phyloP scores from a whole-genome alignment of 2,888 invertebrate species.

The Lapara coniferarum region DNA sequence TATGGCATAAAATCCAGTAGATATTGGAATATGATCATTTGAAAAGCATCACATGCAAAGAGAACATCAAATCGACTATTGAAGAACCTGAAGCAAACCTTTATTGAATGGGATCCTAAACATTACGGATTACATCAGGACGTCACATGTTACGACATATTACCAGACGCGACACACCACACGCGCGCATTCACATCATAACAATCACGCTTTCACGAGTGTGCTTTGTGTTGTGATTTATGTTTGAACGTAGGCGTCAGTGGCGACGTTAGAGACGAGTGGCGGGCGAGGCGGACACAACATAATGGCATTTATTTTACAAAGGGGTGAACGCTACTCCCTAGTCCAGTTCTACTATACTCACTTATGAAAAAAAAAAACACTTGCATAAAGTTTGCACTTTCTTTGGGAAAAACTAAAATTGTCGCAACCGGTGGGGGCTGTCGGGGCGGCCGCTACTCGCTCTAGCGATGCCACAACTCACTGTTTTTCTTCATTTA shows the following conservation, averaged over 20 bases:
- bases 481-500: slow-evolving; percentile 3
- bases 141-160: background rate
- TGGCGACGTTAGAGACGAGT: slow-evolving; percentile 18
- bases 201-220: slow-evolving; percentile 12
- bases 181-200: background rate
- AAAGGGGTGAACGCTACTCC: too few relatives aligned
- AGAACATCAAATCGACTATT: too few relatives aligned
- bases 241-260: background rate
- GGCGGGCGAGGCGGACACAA: slow-evolving; percentile 18
- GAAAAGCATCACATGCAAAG: too few relatives aligned
- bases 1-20: too few relatives aligned
- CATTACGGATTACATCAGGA: too few relatives aligned
- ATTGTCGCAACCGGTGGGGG: background rate
- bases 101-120: too few relatives aligned
- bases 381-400: too few relatives aligned
- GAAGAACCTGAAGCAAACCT: too few relatives aligned
- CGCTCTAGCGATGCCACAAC: slow-evolving; percentile 17
- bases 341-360: too few relatives aligned
- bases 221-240: slow-evolving; percentile 6
- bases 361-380: too few relatives aligned
- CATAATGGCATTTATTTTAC: background rate
- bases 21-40: too few relatives aligned
- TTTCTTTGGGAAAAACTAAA: too few relatives aligned
- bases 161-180: background rate
- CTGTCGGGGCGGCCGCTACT: background rate